A percentile compares a stretch with the other conserved stretches of the same genome.
Conservation (phyloP, 2,797 vertebrate genomes). For the Apogon talboti region DNA sequence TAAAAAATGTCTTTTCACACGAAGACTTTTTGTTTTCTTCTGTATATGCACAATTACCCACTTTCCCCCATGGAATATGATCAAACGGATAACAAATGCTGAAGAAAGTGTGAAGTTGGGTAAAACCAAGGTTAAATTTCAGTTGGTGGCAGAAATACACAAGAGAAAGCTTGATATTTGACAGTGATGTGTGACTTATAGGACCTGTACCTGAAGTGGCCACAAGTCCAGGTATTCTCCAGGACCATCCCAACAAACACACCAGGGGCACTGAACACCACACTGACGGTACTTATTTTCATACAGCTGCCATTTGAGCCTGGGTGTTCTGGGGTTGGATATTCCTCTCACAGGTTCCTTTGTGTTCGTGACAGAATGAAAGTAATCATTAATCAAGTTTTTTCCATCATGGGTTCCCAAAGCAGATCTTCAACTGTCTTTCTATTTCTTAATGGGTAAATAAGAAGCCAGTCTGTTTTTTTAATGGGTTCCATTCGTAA, state of each 20-base stretch:
- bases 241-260: constrained; percentile 80
- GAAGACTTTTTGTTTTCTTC: too few species aligned
- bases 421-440: constrained; percentile 18
- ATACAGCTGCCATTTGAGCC: background rate
- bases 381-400: background rate
- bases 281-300: constrained; percentile 51
- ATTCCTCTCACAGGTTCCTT: too few species aligned
- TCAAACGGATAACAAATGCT: background rate
- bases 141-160: background rate
- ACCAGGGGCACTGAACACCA: constrained; percentile 73
- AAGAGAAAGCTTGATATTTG: constrained; percentile 12
- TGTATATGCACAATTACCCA: too few species aligned
- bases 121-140: background rate
- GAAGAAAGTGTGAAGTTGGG: background rate
- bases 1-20: too few species aligned
- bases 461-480: background rate
- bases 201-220: constrained; percentile 85
- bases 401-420: background rate
- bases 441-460: background rate
- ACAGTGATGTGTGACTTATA: constrained; percentile 68
- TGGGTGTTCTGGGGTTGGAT: constrained; percentile 28
- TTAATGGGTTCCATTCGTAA: too few species aligned
- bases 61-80: background rate
- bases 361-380: constrained; percentile 1
- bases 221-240: constrained; percentile 82